Base-by-base conservation (phyloP, 2,113 vertebrate genomes). In the Gracilinanus agilis region DNA sequence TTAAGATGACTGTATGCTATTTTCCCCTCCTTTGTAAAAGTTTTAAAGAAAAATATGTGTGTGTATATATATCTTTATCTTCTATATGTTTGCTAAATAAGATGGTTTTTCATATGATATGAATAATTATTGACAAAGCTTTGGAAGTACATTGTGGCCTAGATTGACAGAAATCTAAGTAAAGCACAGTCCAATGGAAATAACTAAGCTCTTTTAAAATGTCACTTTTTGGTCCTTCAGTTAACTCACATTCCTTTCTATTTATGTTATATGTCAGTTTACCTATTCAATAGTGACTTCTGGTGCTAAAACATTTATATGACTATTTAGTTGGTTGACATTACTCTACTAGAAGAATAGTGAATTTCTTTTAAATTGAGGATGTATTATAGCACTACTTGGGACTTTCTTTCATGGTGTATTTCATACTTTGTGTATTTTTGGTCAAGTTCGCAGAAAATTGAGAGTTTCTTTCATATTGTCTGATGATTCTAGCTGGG, bases 311-410 rank as follows among this genome's bases (percentile, higher is more conserved):
- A 94, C 12, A 88, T 90, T 93, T 95, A 34, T 44, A 61, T 94
- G 10, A 21, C 91, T 90, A 83, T 49, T 49, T 58, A 91, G 29
- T 75, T 94, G 89, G 90, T 96, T 95, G 95, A 56, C 53, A 95
- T 91, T 89, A 58, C 49, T 94, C 49, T 90, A 90, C 49, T 44
- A 55, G 54, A 91, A 94, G 19, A 44, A 34, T 40, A 53, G 54
- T 95, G 95, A 94, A 58, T 92, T 97, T 93, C 13, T 94, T 92
- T 89, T 44, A 88, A 96, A 95, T 53, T 94, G 61, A 93, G 96
- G 23, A 19, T 53, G 90, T 92, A 92, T 67, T 94, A 96, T 56
- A 90, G 40, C 91, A 97, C 90, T 75, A 44, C 23, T 92, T 90
- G 49, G 3, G 29, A 19, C 94, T 96, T 92, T 25, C 21, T 49